Conservation (phyloP, 2,888 invertebrate genomes). For the Cephus pygmeus region DNA sequence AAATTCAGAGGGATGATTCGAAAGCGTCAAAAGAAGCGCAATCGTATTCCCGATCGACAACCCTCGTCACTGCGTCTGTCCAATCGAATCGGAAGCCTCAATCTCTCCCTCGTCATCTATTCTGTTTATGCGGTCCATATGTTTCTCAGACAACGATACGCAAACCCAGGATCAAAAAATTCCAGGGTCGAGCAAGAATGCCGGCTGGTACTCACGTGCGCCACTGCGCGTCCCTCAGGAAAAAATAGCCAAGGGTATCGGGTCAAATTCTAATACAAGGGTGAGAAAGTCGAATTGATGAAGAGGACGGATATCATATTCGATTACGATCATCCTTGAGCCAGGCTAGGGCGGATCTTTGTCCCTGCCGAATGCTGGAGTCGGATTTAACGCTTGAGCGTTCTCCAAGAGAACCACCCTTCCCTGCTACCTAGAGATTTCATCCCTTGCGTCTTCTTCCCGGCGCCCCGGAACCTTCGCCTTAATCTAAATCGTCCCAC, state of each 20-base stretch:
- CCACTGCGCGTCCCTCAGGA: background rate
- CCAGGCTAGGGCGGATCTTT: conserved; percentile 43
- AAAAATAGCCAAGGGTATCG: background rate
- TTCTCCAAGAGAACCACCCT: conserved; percentile 40
- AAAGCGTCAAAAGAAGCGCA: background rate
- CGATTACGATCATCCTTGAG: conserved; percentile 57
- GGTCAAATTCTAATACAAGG: background rate
- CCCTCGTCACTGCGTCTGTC: background rate
- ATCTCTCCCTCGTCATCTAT: background rate
- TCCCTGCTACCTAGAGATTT: conserved; percentile 16
- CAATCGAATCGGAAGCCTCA: background rate
- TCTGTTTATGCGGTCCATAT: background rate
- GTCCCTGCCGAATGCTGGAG: conserved; percentile 39
- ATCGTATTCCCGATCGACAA: background rate
- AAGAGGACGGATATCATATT: conserved; percentile 58
- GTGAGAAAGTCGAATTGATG: conserved; percentile 41
- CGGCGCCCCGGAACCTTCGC: conserved; percentile 20
- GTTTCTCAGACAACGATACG: background rate
- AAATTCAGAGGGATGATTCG: background rate
- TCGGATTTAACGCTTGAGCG: conserved; percentile 39
- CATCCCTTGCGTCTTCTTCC: conserved; percentile 12
- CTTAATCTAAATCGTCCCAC: conserved; percentile 56
- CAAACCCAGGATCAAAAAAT: background rate
- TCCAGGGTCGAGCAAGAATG: background rate
- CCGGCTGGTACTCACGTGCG: background rate